A percentile compares a stretch with the other conserved stretches of the same genome.
These are phyloP conservation scores for Theodoxus fluviatilis DNA, from an alignment of 2,888 invertebrate species.

Conservation along the genomic window DNA sequence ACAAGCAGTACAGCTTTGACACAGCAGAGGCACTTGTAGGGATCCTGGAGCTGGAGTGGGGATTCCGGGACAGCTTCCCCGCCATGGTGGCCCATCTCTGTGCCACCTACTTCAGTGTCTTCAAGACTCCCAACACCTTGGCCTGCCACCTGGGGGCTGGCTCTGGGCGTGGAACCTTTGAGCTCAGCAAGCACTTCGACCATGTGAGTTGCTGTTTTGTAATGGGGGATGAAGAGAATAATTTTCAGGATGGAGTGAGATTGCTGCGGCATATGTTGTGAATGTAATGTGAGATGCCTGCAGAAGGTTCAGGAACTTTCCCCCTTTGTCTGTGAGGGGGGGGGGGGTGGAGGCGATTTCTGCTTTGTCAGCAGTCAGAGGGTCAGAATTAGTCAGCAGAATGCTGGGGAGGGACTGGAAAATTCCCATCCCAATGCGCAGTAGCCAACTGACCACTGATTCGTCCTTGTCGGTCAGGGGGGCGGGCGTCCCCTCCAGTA, in stretches of 20 bases:
- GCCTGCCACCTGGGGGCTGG: slow-evolving; percentile 53
- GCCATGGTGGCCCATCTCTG: slow-evolving; percentile 41
- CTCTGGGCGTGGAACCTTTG: slow-evolving; percentile 48
- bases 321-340: too few relatives aligned
- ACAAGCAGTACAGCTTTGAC: slow-evolving; percentile 49
- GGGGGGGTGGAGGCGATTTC: too few relatives aligned
- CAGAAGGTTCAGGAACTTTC: neutral
- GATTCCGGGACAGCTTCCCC: slow-evolving; percentile 48
- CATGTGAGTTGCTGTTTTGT: slow-evolving; percentile 38
- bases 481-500: too few relatives aligned
- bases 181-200: slow-evolving; percentile 45
- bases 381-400: too few relatives aligned
- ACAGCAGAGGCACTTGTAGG: slow-evolving; percentile 40
- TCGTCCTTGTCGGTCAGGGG: too few relatives aligned
- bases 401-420: too few relatives aligned
- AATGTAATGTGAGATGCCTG: neutral
- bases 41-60: slow-evolving; percentile 56
- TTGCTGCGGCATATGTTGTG: neutral
- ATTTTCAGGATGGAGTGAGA: neutral
- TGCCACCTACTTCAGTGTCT: slow-evolving; percentile 32
- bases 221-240: too few relatives aligned
- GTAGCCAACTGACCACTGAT: too few relatives aligned
- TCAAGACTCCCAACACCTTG: slow-evolving; percentile 36
- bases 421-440: too few relatives aligned
- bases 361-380: too few relatives aligned